These are phyloP conservation scores for Acestrorhynchus altus DNA, from an alignment of 2,797 vertebrate species.

Conservation along the genomic window DNA sequence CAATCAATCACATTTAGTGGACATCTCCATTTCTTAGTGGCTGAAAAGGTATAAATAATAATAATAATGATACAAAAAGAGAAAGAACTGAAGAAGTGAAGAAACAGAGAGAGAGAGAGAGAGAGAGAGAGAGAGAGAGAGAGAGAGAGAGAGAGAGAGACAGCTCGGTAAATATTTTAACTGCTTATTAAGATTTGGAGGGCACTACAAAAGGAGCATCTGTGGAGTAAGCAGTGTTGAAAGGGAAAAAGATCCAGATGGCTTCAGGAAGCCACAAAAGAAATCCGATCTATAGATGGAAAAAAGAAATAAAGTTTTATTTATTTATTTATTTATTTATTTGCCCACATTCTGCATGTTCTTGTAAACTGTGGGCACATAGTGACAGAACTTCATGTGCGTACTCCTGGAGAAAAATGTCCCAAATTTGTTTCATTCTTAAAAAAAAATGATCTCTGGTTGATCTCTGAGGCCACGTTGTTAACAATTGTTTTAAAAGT, in stretches of 20 bases:
- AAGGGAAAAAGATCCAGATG: slow-evolving; percentile 89
- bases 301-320: slow-evolving; percentile 53
- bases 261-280: slow-evolving; percentile 83
- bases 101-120: not conserved
- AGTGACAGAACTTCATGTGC: slow-evolving; percentile 35
- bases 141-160: slow-evolving; percentile 56
- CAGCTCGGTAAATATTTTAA: slow-evolving; percentile 99
- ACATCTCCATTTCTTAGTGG: slow-evolving; percentile 98
- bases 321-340: slow-evolving; percentile 67
- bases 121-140: slow-evolving; percentile 48
- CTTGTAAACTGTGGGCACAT: slow-evolving; percentile 3
- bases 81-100: slow-evolving; percentile 51
- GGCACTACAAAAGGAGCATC: slow-evolving; percentile 95
- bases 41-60: slow-evolving; percentile 99
- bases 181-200: slow-evolving; percentile 97
- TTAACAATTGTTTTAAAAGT: too few species aligned
- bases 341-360: slow-evolving; percentile 73
- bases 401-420: too few species aligned
- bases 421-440: too few species aligned
- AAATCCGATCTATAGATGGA: slow-evolving; percentile 76
- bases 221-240: slow-evolving; percentile 87
- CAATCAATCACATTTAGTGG: slow-evolving; percentile 99
- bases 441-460: too few species aligned
- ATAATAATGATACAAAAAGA: slow-evolving; percentile 88
- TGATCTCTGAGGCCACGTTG: too few species aligned